These are phyloP conservation scores for Penaeus indicus DNA, from an alignment of 1,140 invertebrate species.

Conservation along the genomic window DNA sequence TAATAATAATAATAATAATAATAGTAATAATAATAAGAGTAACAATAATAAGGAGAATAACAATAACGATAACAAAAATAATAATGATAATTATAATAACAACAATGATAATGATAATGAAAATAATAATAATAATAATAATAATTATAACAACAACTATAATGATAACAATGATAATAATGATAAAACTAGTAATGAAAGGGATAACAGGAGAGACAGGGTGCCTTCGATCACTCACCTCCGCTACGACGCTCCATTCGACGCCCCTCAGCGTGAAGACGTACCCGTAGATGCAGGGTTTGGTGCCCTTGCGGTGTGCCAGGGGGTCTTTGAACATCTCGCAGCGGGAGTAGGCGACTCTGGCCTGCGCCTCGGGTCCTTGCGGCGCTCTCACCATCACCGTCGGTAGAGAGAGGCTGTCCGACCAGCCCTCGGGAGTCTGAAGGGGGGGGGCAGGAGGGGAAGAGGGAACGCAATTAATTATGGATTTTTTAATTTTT, in stretches of 20 bases:
- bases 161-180: too few species aligned
- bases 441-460: background rate
- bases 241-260: constrained; percentile 69
- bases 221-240: constrained; percentile 64
- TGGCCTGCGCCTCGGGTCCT: background rate
- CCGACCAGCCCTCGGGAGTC: constrained; percentile 61
- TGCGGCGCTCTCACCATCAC: background rate
- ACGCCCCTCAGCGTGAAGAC: constrained; percentile 67
- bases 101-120: too few species aligned
- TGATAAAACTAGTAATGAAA: too few species aligned
- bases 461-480: fast-evolving
- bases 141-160: too few species aligned
- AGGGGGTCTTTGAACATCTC: constrained; percentile 68
- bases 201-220: too few species aligned
- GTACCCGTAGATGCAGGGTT: constrained; percentile 69
- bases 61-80: too few species aligned
- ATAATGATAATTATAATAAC: too few species aligned
- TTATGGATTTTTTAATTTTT: too few species aligned
- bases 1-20: too few species aligned
- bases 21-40: too few species aligned
- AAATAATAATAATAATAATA: too few species aligned
- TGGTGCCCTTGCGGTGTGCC: constrained; percentile 66
- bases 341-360: constrained; percentile 65
- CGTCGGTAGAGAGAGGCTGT: constrained; percentile 45
- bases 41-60: too few species aligned